These are phyloP conservation scores for Hylaeus volcanicus DNA, from an alignment of 1,140 invertebrate species.

Conservation along the genomic window DNA sequence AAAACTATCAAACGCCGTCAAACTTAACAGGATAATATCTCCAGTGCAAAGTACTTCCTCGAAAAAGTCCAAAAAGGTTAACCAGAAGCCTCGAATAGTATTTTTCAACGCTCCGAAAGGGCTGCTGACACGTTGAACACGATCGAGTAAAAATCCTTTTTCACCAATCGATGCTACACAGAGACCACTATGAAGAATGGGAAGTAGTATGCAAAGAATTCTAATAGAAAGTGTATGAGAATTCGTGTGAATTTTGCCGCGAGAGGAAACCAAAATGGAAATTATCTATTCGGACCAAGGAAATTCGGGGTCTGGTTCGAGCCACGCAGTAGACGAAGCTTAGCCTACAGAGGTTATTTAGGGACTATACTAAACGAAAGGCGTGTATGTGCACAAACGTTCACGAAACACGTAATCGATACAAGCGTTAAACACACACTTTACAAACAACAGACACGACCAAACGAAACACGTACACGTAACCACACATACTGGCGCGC, in stretches of 20 bases:
- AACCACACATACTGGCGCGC: neutral
- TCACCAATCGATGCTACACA: neutral
- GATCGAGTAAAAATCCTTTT: neutral
- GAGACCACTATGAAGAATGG: neutral
- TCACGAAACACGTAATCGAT: neutral
- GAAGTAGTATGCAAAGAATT: neutral
- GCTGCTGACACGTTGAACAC: neutral
- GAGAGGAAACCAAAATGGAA: neutral
- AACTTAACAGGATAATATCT: neutral
- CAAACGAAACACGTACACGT: neutral
- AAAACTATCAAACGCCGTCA: neutral
- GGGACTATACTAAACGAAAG: slow-evolving; percentile 30
- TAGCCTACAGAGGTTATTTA: slow-evolving; percentile 68
- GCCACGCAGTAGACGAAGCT: slow-evolving; percentile 69
- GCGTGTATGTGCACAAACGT: slow-evolving; percentile 11
- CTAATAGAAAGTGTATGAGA: neutral
- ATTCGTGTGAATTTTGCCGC: slow-evolving; percentile 7
- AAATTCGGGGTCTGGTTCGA: slow-evolving; percentile 67
- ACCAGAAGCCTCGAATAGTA: neutral
- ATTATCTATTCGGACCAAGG: slow-evolving; percentile 53
- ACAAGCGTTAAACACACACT: neutral
- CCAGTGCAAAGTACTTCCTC: neutral
- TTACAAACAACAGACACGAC: too few species aligned
- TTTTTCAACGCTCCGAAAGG: neutral
- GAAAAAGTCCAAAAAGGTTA: neutral